Conservation (phyloP, 2,888 invertebrate species). For the Diarsia dahlii region DNA sequence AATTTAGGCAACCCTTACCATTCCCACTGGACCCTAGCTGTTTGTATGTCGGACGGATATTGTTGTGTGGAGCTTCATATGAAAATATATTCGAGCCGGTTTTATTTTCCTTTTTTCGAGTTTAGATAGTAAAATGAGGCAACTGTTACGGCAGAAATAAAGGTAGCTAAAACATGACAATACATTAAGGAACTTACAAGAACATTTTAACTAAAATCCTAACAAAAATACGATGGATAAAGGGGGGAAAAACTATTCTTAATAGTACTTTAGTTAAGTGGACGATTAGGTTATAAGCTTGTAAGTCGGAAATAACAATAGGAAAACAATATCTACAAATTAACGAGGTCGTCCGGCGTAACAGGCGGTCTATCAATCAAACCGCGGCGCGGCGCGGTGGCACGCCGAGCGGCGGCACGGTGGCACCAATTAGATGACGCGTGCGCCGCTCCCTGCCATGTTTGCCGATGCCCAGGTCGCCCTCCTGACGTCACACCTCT, state of each 20-base stretch:
- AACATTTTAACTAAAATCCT: conserved; percentile 10
- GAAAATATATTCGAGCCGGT: conserved; percentile 24
- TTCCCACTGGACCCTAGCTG: conserved; percentile 44
- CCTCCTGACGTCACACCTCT: conserved; percentile 80
- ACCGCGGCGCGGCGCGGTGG: conserved; percentile 63
- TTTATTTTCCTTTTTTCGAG: conserved; percentile 21
- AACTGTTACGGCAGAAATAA: conserved; percentile 6
- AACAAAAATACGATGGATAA: conserved; percentile 16
- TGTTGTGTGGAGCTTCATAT: conserved; percentile 10
- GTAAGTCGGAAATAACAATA: conserved; percentile 74
- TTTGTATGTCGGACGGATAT: conserved; percentile 30
- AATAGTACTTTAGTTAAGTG: conserved; percentile 47
- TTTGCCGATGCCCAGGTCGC: conserved; percentile 72
- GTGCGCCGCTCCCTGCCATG: conserved; percentile 82
- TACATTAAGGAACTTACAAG: background rate
- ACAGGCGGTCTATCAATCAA: conserved; percentile 88
- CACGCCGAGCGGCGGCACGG: conserved; percentile 54
- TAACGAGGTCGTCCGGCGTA: conserved; percentile 85
- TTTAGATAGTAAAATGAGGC: background rate
- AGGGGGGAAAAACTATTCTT: conserved; percentile 11
- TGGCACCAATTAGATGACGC: conserved; percentile 79
- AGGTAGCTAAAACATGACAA: background rate
- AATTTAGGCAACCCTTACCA: conserved; percentile 50
- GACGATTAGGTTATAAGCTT: conserved; percentile 44
- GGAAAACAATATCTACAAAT: conserved; percentile 77